A percentile compares a stretch with the other conserved stretches of the same genome.
Conservation (phyloP, 1,140 invertebrate species). For the Temnothorax longispinosus region DNA sequence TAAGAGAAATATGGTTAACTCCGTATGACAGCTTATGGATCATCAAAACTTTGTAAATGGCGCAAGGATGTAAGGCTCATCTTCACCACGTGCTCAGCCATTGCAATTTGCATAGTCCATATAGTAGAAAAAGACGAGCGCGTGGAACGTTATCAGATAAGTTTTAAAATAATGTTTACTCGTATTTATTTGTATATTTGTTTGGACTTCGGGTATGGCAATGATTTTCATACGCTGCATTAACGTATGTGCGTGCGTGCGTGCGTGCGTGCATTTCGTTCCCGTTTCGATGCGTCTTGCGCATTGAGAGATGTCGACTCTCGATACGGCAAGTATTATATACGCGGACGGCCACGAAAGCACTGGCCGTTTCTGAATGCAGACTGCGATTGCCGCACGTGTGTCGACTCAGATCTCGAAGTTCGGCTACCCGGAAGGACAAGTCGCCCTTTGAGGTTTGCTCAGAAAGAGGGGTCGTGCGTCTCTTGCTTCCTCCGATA, state of each 20-base stretch:
- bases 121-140: not conserved
- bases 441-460: conserved; percentile 51
- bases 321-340: conserved; percentile 64
- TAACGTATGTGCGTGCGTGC: conserved; percentile 40
- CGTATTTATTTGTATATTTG: not conserved
- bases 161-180: not conserved
- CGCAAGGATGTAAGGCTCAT: not conserved
- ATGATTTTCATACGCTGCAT: conserved; percentile 39
- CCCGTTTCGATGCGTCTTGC: conserved; percentile 53
- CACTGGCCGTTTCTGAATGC: conserved; percentile 66
- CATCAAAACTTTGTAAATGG: conserved; percentile 1
- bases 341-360: conserved; percentile 53
- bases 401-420: conserved; percentile 69
- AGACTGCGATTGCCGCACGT: conserved; percentile 69
- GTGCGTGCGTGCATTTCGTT: conserved; percentile 21
- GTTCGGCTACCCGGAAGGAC: conserved; percentile 62
- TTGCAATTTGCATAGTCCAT: not conserved
- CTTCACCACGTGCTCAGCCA: not conserved
- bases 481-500: conserved; percentile 25
- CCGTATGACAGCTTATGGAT: not conserved
- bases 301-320: conserved; percentile 71
- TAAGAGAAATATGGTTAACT: not conserved
- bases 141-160: not conserved
- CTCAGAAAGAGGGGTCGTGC: not conserved
- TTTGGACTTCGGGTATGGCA: not conserved